A percentile compares a stretch with the other conserved stretches of the same genome.
These are phyloP conservation scores for Pogonomyrmex californicus DNA, from an alignment of 1,140 invertebrate genomes.

Conservation along the genomic window DNA sequence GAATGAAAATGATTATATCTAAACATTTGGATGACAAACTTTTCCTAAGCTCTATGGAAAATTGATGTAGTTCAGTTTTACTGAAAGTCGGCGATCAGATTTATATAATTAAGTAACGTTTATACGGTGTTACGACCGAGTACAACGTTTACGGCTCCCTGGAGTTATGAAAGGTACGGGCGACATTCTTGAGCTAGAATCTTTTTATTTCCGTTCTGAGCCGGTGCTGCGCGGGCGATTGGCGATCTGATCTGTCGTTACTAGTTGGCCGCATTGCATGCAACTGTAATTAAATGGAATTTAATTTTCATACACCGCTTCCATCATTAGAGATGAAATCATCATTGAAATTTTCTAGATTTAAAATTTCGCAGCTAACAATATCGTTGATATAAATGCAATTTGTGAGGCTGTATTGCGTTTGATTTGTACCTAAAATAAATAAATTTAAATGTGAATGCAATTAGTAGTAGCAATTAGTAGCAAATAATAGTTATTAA, in stretches of 20 bases:
- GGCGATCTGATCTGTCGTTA: conserved; percentile 11
- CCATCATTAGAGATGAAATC: neutral
- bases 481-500: neutral
- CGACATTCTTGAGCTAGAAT: conserved; percentile 47
- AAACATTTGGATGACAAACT: neutral
- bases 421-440: neutral
- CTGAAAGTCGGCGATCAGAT: neutral
- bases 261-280: conserved; percentile 30
- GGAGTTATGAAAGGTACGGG: conserved; percentile 36
- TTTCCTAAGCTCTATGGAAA: neutral
- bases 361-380: neutral
- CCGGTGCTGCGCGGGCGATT: neutral
- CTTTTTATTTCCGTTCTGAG: conserved; percentile 33
- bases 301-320: conserved; percentile 36
- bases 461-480: neutral
- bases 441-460: neutral
- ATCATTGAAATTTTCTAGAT: neutral
- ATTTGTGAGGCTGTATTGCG: neutral
- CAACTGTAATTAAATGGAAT: conserved; percentile 3
- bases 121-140: neutral
- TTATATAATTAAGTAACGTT: conserved; percentile 34
- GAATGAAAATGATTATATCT: neutral
- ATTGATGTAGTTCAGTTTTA: conserved; percentile 11
- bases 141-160: neutral
- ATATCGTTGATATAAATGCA: neutral